phyloP scores from a whole-genome alignment of 2,888 invertebrate genomes.

The Dexiosoma caninum region DNA sequence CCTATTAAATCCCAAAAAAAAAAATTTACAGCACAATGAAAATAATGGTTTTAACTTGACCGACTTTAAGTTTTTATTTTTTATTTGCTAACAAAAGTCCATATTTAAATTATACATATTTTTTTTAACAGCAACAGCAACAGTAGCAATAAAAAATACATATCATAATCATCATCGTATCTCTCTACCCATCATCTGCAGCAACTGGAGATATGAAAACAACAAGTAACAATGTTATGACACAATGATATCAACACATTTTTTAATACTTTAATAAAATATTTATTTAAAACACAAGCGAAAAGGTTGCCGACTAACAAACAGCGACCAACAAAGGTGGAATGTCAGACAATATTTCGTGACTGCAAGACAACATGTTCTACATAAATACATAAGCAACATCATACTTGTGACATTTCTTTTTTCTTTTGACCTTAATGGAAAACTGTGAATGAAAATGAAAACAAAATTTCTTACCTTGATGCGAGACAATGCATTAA shows the following conservation, averaged over 20 bases:
- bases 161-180: neutral
- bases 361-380: constrained; percentile 28
- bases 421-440: constrained; percentile 29
- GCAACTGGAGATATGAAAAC: neutral
- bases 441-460: neutral
- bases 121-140: neutral
- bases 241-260: constrained; percentile 28
- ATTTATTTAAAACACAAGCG: constrained; percentile 1
- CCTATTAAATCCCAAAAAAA: too few relatives aligned
- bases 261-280: constrained; percentile 7
- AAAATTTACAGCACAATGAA: too few relatives aligned
- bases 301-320: constrained; percentile 13
- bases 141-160: too few relatives aligned
- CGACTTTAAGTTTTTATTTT: too few relatives aligned
- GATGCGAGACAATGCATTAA: neutral
- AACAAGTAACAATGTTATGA: constrained; percentile 9
- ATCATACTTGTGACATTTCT: constrained; percentile 17
- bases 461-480: neutral
- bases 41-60: too few relatives aligned
- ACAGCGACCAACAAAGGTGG: neutral
- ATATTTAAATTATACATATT: too few relatives aligned
- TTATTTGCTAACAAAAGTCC: too few relatives aligned
- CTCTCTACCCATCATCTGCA: neutral
- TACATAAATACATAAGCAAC: constrained; percentile 16
- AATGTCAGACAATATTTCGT: constrained; percentile 18